Base-by-base conservation (phyloP, 2,888 invertebrate genomes). In the Melipona bicolor region DNA sequence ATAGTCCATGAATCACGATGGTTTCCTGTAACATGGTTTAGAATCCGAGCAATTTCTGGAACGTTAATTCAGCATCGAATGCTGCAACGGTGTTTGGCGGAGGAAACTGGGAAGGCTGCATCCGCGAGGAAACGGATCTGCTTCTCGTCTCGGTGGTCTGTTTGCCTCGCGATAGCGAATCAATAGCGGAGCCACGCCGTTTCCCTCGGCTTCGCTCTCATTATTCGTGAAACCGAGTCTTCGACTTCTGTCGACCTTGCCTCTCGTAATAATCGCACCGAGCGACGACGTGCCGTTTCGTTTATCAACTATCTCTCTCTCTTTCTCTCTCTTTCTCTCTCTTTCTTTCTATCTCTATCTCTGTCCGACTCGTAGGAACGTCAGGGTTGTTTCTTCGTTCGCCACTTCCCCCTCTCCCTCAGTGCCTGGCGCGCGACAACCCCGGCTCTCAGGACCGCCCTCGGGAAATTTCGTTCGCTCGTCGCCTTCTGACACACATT, bases 401-500 rank as follows among this genome's bases (percentile, higher is more conserved):
- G 1, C 32, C 17, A 13, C 24, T 19, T 24, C 3, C n/a, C 6
- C 19, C 4, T 19, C 24, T 9, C 43, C 43, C 43, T 36, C 9
- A 9, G 9, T 9, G 36, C 9, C 21, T 24, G 19, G 9, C 52
- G 24, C 56, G 32, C 24, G 59, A 49, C 49, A 19, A 3, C 50
- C 15, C 27, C n/a, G 43, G 6, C 13, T 49, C 15, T 69, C 67
- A 50, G 70, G 74, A 67, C 65, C 65, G 52, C 74, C 73, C 69
- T 56, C 59, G 77, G 61, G 70, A 74, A 83, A 79, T 75, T 71
- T 71, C 71, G 74, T 67, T 43, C 77, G 32, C 43, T 61, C 72
- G 52, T n/a, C 56, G 77, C 9, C 67, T 56, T 68, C 77, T 77
- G 86, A 83, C 86, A 87, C 77, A 88, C 75, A 87, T 88, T 86